Base-by-base conservation (phyloP, 2,797 vertebrate genomes). In the Falco cherrug region DNA sequence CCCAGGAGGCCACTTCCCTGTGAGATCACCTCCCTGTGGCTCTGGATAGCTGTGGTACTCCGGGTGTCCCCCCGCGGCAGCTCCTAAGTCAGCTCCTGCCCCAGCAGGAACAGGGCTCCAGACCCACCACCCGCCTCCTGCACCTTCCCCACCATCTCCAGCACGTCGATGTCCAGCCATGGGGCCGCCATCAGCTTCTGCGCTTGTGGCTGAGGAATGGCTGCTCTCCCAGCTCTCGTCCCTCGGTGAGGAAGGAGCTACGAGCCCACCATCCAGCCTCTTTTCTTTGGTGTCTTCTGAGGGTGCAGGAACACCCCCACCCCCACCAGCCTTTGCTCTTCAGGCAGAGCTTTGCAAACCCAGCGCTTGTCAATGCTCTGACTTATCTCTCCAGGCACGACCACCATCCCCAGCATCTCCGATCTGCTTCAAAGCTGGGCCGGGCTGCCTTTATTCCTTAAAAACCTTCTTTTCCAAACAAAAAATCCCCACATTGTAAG, bases 191-290 rank as follows among this genome's bases (percentile, higher is more conserved):
- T 14, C 65, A 9, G 2, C 2, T 15, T 6, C 69, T 31, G 63
- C 3, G 0, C 47, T 4, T 6, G 16, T 0, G 41, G 13, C 33
- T 1, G 3, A 37, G 28, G 48, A 37, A 8, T 0, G 8, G 13
- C 47, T 9, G 15, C n/a, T 29, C 51, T 7, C 14, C 7, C 1
- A 8, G 4, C 54, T 17, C 35, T 20, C 45, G 2, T 8, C 31
- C 28, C 47, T 6, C n/a, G 6, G 2, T 19, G 13, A 3, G 37
- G 16, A 47, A 5, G 60, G 15, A 78, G 50, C 33, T 16, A 1
- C 2, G 76, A n/a, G 1, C 15, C 41, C 67, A 24, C 14, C 39
- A 9, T 47, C 25, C 48, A 9, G 17, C 35, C 33, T 19, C 61
- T 41, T 16, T 41, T 18, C 7, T 33, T 29, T 3, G 0, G 2